Evolutionary conservation across 2,888 invertebrate genomes (phyloP), one percentile per base, ranked within the genome.

Genomic region (Sepioteuthis lessoniana): DNA sequence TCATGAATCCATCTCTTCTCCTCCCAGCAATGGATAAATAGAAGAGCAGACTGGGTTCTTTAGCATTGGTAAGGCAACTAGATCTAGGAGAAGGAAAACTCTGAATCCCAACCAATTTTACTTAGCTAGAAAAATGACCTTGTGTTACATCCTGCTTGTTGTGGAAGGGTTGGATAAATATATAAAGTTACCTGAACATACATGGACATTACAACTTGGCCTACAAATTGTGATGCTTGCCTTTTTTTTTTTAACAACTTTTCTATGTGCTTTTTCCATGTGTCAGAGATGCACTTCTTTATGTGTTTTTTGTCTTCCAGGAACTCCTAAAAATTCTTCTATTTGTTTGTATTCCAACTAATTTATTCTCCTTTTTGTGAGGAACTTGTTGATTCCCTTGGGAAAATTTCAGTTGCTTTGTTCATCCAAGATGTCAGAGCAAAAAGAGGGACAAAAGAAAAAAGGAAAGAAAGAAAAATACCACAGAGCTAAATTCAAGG

Each of bases 371-470:
- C 76, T 35, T 76, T n/a, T 76, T 76, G 16, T n/a, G 7, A 76
- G 76, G 76, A 76, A 35, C 55, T n/a, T 76, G 76, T 4, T 76
- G 76, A 76, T 76, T 76, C 76, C 76, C 76, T 76, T 76, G 76
- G 76, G 76, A 76, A 76, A 76, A 76, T 76, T 76, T 76, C n/a
- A 76, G n/a, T 76, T 76, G 76, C 76, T 76, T 76, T 76, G 76
- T 76, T 76, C 76, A 76, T 76, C n/a, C 76, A 76, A 76, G 76
- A n/a, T 76, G 76, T 76, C 76, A n/a, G 76, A 76, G n/a, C 19
- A 10, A 31, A 60, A 60, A 31, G 31, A 8, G 25, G 60, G 31
- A 31, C 21, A 10, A 19, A 76, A 76, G 19, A 76, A 13, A n/a
- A 10, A 19, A 76, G n/a, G 19, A 76, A 76, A 19, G 19, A 35